Evolutionary conservation across 2,797 vertebrate genomes (phyloP), one percentile per base, ranked within the genome.

Genomic region (Apodemus agrarius): DNA sequence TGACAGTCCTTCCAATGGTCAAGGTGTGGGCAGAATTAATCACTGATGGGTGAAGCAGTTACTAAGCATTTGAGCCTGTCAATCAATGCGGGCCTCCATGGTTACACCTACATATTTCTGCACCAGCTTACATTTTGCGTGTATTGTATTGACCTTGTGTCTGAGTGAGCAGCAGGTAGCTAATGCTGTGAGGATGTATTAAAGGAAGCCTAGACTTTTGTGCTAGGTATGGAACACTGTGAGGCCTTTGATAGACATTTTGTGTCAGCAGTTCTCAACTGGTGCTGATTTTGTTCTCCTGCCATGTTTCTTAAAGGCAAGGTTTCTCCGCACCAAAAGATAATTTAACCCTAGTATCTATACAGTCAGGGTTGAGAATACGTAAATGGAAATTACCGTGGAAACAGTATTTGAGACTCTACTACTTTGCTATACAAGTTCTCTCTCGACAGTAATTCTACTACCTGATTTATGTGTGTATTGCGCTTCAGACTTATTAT

Each of bases 121-220:
- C 31, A 82, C 91, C 21, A n/a, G 54, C 78, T 91, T 96, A 81
- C 24, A 34, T 78, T 84, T 43, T 93, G 29, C 34, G 3, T 87
- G 46, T 69, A 59, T 83, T 80, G 79, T 19, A 43, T 76, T 74
- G 69, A 49, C 59, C 75, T 31, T 79, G 37, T 78, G 80, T 79
- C 76, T 94, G 96, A 96, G 84, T 81, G 59, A 90, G 83, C 21
- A 88, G 57, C 54, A 94, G 16, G 52, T 89, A 93, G 61, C 75
- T 93, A 85, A 95, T 88, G 29, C 84, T 91, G 6, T 61, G 87
- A 69, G 65, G 34, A 89, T 89, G 1, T 19, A 69, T 93, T 93
- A 86, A 96, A 96, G 46, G 93, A 31, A 92, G 37, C 93, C 85
- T 86, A 61, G 80, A 72, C 40, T 9, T 65, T n/a, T 11, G 9